These are phyloP conservation scores for Neomonachus schauinslandi DNA, from an alignment of 2,113 vertebrate species.

Conservation along the genomic window DNA sequence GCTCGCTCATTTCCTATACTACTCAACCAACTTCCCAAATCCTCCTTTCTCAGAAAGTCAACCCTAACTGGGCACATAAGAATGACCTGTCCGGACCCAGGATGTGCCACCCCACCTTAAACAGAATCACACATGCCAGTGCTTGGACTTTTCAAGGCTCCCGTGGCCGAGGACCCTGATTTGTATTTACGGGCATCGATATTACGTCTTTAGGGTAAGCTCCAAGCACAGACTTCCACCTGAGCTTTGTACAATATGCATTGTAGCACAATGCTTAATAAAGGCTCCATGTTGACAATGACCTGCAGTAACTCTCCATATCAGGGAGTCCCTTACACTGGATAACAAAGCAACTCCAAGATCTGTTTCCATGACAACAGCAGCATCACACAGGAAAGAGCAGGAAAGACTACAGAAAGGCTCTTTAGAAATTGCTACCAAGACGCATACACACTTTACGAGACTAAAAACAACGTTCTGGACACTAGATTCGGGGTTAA, in stretches of 20 bases:
- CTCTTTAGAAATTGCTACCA: slow-evolving; percentile 69
- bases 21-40: background rate
- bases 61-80: fast-evolving
- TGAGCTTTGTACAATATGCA: background rate
- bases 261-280: background rate
- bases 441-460: slow-evolving; percentile 42
- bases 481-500: slow-evolving; percentile 33
- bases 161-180: background rate
- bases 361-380: slow-evolving; percentile 82
- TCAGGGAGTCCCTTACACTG: slow-evolving; percentile 68
- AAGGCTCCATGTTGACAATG: background rate
- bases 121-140: fast-evolving
- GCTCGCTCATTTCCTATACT: background rate
- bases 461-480: slow-evolving; percentile 59
- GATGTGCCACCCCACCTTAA: background rate
- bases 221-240: background rate
- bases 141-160: background rate
- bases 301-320: slow-evolving; percentile 56
- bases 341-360: slow-evolving; percentile 72
- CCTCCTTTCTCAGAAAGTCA: background rate
- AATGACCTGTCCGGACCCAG: background rate
- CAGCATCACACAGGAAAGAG: slow-evolving; percentile 74
- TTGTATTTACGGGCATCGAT: background rate
- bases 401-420: slow-evolving; percentile 66
- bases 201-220: background rate